Conservation (phyloP, 1,140 invertebrate species). For the Cherax quadricarinatus region DNA sequence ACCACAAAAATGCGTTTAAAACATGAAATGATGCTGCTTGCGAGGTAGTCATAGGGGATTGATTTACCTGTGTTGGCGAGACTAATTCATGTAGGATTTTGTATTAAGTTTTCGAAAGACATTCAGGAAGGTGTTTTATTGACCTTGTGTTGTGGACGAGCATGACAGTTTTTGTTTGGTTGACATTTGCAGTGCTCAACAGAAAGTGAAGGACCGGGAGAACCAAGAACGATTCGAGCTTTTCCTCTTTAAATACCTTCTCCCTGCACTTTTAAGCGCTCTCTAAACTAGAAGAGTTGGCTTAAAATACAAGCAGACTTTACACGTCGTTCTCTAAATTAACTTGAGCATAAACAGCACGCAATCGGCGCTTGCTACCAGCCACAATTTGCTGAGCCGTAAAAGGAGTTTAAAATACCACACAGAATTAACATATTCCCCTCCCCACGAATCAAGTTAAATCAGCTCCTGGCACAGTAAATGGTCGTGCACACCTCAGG, state of each 20-base stretch:
- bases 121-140: background rate
- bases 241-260: slow-evolving; percentile 41
- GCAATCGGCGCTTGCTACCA: background rate
- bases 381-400: background rate
- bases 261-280: slow-evolving; percentile 4
- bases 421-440: background rate
- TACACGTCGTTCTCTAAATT: background rate
- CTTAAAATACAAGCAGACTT: background rate
- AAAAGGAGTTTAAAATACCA: background rate
- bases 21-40: background rate
- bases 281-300: background rate
- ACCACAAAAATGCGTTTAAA: background rate
- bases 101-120: background rate
- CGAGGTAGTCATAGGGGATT: background rate
- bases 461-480: background rate
- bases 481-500: no score
- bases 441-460: background rate
- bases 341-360: background rate
- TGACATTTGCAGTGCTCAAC: background rate
- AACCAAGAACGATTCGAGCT: background rate
- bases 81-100: background rate
- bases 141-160: no score
- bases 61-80: slow-evolving; percentile 23
- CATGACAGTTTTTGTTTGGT: no score
- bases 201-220: background rate